These are phyloP conservation scores for Montipora efflorescens DNA, from an alignment of 64 coral and sea anemone species.

Conservation along the genomic window DNA sequence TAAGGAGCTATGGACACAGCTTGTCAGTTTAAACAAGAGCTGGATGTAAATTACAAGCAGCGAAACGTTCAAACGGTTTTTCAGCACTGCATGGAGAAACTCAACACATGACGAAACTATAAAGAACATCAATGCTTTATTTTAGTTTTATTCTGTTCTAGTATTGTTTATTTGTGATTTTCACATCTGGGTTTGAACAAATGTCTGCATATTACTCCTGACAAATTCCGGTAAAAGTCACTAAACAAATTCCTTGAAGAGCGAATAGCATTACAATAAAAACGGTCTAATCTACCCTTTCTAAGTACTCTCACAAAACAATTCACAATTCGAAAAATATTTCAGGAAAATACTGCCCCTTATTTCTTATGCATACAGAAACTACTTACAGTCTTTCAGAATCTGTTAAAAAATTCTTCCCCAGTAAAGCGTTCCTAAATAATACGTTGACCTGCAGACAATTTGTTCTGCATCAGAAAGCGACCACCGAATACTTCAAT, in stretches of 20 bases:
- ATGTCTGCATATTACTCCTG: no score
- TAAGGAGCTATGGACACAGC: no score
- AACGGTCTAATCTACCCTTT: background rate
- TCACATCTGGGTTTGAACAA: no score
- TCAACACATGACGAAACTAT: background rate
- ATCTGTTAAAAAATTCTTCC: background rate
- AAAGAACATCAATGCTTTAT: conserved; percentile 3
- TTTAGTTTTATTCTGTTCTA: background rate
- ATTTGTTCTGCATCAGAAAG: no score
- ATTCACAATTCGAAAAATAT: background rate
- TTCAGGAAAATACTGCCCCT: background rate
- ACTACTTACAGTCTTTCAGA: background rate
- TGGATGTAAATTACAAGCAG: no score
- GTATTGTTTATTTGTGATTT: no score
- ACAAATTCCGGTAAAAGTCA: no score
- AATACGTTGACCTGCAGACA: background rate
- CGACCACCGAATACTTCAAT: no score
- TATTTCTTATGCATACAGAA: background rate
- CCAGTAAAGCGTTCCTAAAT: background rate
- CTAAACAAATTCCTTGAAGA: no score
- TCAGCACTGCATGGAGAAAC: background rate
- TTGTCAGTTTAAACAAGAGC: no score
- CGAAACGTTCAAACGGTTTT: no score
- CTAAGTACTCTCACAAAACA: no score
- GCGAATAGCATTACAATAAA: background rate